Base-by-base conservation (phyloP, 1,140 invertebrate genomes). In the Marisa cornuarietis region DNA sequence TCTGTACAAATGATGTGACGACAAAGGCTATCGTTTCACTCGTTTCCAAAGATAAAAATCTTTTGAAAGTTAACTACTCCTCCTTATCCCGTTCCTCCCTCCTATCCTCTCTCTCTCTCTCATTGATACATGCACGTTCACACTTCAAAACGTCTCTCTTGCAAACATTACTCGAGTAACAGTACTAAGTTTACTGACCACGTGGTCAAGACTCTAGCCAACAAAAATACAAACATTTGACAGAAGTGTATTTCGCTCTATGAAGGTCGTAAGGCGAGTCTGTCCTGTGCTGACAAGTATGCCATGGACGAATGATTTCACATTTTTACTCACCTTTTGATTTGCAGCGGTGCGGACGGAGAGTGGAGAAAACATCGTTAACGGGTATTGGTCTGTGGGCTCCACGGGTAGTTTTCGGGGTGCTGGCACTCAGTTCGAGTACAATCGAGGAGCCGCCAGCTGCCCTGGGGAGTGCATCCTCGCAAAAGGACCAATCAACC, bases 401-500 rank as follows among this genome's bases (percentile, higher is more conserved):
- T 66, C 66, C 14, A 62, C 80, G 22, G 80, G 83, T 22, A 74
- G 69, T 8, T 71, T 78, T 42, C 66, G 51, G 26, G 85, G 78
- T 26, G 85, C 85, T 42, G 88, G 88, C 18, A 86, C 87, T 0
- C 71, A 71, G 31, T 87, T 89, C 74, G 69, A 42, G 5, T 86
- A 87, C 68, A 80, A 83, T n/a, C 76, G 83, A 58, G 69, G 83
- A 4, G 49, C 78, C 18, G 77, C 72, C 0, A 62, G 69, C 14
- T 89, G 88, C 83, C 84, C 80, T 18, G 85, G 85, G n/a, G 81
- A 85, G 61, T 89, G 88, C 78, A 75, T 89, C 20, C 79, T 81
- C 20, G 76, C 85, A 3, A 73, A 82, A n/a, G 88, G 88, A 20
- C 88, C 88, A 18, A 86, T 84, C 0, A 84, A 79, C 22, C 61